These are phyloP conservation scores for Parazoanthus swiftii DNA, from an alignment of 92 coral and sea anemone genomes.

Conservation along the genomic window DNA sequence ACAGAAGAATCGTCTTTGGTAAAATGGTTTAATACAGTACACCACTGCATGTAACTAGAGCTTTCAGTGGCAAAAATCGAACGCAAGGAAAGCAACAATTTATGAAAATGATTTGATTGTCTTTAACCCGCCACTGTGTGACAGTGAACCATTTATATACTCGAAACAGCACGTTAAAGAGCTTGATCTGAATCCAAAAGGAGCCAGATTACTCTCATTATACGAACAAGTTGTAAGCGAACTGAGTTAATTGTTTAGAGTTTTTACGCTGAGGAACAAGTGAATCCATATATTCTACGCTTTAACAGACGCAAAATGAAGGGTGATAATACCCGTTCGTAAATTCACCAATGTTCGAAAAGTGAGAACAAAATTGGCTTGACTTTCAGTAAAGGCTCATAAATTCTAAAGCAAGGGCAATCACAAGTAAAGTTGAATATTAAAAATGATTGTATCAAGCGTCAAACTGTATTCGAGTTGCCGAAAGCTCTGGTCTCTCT, in stretches of 20 bases:
- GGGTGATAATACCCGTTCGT: neutral
- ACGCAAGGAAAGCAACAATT: neutral
- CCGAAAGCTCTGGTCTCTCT: too few relatives aligned
- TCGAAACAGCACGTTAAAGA: neutral
- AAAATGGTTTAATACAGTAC: too few relatives aligned
- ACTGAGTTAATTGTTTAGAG: neutral
- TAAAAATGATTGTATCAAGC: neutral
- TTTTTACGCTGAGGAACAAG: neutral
- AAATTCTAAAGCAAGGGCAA: neutral
- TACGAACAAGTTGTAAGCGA: neutral
- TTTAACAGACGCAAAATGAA: neutral
- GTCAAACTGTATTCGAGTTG: neutral
- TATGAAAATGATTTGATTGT: neutral
- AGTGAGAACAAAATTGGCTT: neutral
- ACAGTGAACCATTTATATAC: neutral
- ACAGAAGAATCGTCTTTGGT: neutral
- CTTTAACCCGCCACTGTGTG: neutral
- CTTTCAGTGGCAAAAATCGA: neutral
- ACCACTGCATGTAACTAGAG: neutral
- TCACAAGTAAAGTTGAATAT: neutral
- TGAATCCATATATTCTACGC: neutral
- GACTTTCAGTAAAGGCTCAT: neutral
- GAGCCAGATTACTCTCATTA: neutral
- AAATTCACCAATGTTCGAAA: neutral
- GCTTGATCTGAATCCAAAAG: neutral